Evolutionary conservation across 2,113 vertebrate species (phyloP).

Genomic region (Protomyctophum bolini): DNA sequence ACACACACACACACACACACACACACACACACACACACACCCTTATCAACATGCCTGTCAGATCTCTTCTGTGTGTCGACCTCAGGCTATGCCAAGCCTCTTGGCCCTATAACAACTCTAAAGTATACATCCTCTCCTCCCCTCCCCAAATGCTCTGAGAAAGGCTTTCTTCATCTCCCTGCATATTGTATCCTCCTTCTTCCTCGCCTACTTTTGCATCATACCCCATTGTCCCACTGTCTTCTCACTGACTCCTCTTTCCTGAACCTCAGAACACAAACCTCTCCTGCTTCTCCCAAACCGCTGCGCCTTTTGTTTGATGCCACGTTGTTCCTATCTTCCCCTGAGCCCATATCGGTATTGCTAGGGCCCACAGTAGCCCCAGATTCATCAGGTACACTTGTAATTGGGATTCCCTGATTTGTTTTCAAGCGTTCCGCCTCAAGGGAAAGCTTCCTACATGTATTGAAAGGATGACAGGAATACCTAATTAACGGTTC

Average conservation of each 20-base stretch:
- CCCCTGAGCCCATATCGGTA: slow-evolving; percentile 53
- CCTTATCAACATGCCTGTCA: slow-evolving; percentile 39
- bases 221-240: no score
- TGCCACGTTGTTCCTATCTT: slow-evolving; percentile 47
- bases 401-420: slow-evolving; percentile 74
- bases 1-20: background rate
- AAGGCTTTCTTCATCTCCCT: background rate
- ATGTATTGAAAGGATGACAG: slow-evolving; percentile 61
- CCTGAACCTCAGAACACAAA: no score
- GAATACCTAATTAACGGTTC: slow-evolving; percentile 75
- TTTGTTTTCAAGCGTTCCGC: slow-evolving; percentile 49
- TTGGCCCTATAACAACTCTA: slow-evolving; percentile 29
- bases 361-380: slow-evolving; percentile 57
- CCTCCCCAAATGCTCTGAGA: background rate
- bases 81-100: slow-evolving; percentile 45
- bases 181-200: background rate
- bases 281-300: slow-evolving; percentile 40
- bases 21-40: background rate
- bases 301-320: slow-evolving; percentile 49
- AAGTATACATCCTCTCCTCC: slow-evolving; percentile 37
- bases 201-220: slow-evolving; percentile 1
- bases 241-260: no score
- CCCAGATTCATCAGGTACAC: slow-evolving; percentile 57
- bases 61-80: slow-evolving; percentile 28
- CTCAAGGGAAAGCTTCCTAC: slow-evolving; percentile 52